Conservation (phyloP, 2,113 vertebrate genomes). For the Neotoma lepida region DNA sequence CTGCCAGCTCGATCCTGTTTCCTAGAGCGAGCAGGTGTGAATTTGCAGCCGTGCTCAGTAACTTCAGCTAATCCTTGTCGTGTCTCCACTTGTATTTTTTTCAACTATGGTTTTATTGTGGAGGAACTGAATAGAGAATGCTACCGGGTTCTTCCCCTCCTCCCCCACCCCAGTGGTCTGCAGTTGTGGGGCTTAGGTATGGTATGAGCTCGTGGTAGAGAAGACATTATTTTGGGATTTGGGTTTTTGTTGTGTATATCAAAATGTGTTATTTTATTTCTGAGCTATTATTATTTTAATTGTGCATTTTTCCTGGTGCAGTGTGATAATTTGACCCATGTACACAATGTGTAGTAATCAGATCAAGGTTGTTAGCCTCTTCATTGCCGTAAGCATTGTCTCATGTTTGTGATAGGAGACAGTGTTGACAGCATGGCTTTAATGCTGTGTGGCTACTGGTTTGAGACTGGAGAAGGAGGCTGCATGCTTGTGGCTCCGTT, state of each 20-base stretch:
- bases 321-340: background rate
- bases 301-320: background rate
- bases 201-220: background rate
- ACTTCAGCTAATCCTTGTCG: background rate
- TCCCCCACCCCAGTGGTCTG: background rate
- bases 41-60: background rate
- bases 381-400: background rate
- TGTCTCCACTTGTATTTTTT: background rate
- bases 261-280: background rate
- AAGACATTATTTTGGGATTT: background rate
- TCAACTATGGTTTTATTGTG: background rate
- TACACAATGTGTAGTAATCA: background rate
- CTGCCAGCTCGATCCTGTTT: too few relatives aligned
- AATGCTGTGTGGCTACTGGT: background rate
- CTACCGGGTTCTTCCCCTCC: background rate
- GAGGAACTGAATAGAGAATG: background rate
- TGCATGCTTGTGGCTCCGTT: fast-evolving
- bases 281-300: background rate
- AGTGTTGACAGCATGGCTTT: background rate
- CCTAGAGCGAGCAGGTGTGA: background rate
- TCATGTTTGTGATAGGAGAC: too few relatives aligned
- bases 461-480: background rate
- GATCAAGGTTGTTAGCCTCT: background rate
- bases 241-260: background rate
- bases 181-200: background rate